A percentile compares a stretch with the other conserved stretches of the same genome.
Conservation (phyloP, 2,113 vertebrate genomes). For the Podilymbus podiceps region DNA sequence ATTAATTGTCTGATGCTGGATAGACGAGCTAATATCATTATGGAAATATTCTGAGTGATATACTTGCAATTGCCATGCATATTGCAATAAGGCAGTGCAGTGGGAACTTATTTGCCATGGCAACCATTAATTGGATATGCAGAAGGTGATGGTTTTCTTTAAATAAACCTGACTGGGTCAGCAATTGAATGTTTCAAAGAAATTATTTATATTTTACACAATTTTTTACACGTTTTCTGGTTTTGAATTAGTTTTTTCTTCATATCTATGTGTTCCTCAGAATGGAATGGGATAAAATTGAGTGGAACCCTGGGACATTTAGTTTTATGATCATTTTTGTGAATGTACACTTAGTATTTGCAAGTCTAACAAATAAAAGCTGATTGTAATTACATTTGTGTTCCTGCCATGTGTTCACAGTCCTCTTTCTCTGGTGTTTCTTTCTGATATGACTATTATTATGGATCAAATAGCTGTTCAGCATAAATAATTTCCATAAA, state of each 20-base stretch:
- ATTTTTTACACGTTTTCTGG: neutral
- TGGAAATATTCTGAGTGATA: slow-evolving; percentile 35
- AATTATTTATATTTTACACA: neutral
- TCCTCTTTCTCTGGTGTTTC: neutral
- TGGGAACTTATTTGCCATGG: slow-evolving; percentile 46
- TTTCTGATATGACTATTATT: neutral
- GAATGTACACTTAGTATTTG: neutral
- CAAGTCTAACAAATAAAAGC: slow-evolving; percentile 22
- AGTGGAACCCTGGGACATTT: neutral
- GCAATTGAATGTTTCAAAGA: slow-evolving; percentile 20
- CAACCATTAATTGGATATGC: slow-evolving; percentile 61
- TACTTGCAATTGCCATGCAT: slow-evolving; percentile 28
- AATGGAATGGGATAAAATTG: slow-evolving; percentile 6
- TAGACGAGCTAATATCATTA: slow-evolving; percentile 32
- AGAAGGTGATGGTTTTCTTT: slow-evolving; percentile 25
- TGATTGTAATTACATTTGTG: slow-evolving; percentile 41
- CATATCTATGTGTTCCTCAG: neutral
- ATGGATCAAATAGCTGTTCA: neutral
- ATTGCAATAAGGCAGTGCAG: neutral
- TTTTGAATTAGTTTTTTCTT: neutral
- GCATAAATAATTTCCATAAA: neutral
- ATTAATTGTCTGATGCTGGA: slow-evolving; percentile 34
- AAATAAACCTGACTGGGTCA: slow-evolving; percentile 48
- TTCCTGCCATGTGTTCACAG: neutral
- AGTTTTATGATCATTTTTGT: slow-evolving; percentile 18